Conservation (phyloP, 2,113 vertebrate genomes). For the Sterrhoptilus dennistouni region DNA sequence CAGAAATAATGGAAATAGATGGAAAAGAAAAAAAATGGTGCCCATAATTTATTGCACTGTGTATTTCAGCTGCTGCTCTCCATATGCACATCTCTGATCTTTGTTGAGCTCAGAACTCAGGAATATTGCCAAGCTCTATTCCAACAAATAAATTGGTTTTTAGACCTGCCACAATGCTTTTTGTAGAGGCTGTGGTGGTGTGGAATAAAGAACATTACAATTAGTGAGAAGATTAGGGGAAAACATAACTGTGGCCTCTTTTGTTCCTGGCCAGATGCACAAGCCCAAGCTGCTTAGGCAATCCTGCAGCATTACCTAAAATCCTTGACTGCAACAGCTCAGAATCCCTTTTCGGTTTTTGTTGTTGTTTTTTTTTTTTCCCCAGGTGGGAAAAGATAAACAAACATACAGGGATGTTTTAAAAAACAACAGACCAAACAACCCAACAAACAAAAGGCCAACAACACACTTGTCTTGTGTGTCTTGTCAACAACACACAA, state of each 20-base stretch:
- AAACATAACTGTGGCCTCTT: neutral
- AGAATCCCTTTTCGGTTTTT: neutral
- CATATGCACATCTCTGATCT: neutral
- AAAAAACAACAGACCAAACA: neutral
- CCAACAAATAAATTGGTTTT: neutral
- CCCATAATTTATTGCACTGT: neutral
- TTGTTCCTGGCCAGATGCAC: neutral
- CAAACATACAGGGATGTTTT: neutral
- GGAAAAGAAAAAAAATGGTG: neutral
- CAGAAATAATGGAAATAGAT: conserved; percentile 26
- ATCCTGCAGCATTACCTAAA: neutral
- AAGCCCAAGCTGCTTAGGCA: neutral
- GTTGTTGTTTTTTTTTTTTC: neutral
- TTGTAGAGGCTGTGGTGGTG: neutral
- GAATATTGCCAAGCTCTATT: neutral
- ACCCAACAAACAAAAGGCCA: neutral
- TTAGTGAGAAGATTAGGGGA: fast-evolving
- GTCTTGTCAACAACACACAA: neutral
- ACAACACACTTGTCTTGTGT: neutral
- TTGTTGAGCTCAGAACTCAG: neutral
- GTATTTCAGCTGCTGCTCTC: neutral
- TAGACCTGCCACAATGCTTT: neutral
- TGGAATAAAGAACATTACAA: neutral
- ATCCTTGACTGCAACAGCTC: neutral
- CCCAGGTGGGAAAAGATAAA: neutral